Conservation (phyloP, 2,113 vertebrate species). For the Erythrocercus mccallii region DNA sequence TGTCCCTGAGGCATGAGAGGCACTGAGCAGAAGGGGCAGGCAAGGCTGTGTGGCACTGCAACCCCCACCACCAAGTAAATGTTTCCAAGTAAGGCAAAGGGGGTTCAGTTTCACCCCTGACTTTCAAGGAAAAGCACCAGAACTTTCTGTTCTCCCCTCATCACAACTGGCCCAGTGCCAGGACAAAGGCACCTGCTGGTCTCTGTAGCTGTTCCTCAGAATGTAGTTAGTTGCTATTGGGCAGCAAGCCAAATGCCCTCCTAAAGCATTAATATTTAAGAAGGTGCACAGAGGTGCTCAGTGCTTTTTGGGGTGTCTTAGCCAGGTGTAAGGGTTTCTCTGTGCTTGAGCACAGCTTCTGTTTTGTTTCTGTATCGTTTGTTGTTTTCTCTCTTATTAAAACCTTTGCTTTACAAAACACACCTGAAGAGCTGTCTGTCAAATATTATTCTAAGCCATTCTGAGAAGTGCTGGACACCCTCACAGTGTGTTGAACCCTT, state of each 20-base stretch:
- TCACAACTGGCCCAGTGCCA: neutral
- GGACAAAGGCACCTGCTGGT: neutral
- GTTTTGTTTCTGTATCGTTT: neutral
- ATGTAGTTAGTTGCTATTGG: neutral
- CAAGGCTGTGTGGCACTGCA: neutral
- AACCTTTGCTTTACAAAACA: neutral
- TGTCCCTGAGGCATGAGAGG: neutral
- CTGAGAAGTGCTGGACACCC: neutral
- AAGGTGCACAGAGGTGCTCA: neutral
- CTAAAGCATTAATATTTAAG: neutral
- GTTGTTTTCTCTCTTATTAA: neutral
- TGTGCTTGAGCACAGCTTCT: neutral
- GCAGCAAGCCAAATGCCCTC: neutral
- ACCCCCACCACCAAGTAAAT: neutral
- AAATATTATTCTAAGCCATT: neutral
- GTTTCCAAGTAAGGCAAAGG: neutral
- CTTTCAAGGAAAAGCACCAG: neutral
- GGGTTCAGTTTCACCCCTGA: neutral
- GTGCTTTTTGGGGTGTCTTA: too few relatives aligned
- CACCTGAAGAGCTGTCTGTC: neutral
- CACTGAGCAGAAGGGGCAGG: rapidly evolving
- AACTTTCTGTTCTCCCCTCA: neutral
- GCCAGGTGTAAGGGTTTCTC: neutral
- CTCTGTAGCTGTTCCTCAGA: neutral
- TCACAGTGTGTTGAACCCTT: neutral